These are phyloP conservation scores for Cydia fagiglandana DNA, from an alignment of 1,140 invertebrate species.

Conservation along the genomic window DNA sequence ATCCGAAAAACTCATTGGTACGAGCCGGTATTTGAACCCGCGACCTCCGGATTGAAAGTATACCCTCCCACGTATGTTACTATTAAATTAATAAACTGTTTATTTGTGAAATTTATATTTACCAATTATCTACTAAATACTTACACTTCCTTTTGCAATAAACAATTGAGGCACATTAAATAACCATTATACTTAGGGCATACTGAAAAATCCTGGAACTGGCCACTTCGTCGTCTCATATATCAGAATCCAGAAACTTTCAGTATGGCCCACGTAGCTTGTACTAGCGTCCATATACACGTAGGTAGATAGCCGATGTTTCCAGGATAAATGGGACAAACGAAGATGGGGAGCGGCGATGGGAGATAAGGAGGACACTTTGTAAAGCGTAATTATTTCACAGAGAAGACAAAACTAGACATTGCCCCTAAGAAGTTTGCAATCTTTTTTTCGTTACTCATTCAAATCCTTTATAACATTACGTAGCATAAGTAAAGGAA, in stretches of 20 bases:
- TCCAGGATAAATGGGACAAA: constrained; percentile 53
- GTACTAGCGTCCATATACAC: neutral
- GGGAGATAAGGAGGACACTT: constrained; percentile 54
- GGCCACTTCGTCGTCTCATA: too few relatives aligned
- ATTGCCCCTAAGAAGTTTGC: constrained; percentile 39
- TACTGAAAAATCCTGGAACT: too few relatives aligned
- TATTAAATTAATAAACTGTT: too few relatives aligned
- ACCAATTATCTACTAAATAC: neutral
- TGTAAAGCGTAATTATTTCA: constrained; percentile 63
- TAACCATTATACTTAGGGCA: too few relatives aligned
- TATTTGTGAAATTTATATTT: too few relatives aligned
- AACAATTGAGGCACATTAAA: neutral
- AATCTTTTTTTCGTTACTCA: constrained; percentile 2
- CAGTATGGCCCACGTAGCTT: too few relatives aligned
- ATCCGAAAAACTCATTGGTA: too few relatives aligned
- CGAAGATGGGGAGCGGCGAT: constrained; percentile 47
- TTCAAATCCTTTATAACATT: constrained; percentile 9
- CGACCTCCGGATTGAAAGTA: too few relatives aligned
- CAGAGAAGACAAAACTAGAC: constrained; percentile 41
- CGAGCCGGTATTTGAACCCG: too few relatives aligned
- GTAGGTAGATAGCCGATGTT: constrained; percentile 16
- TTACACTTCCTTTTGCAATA: neutral
- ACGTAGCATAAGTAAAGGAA: neutral
- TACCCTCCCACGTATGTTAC: too few relatives aligned
- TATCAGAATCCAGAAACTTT: too few relatives aligned